Conservation (phyloP, 1,140 invertebrate species). For the Nylanderia fulva region DNA sequence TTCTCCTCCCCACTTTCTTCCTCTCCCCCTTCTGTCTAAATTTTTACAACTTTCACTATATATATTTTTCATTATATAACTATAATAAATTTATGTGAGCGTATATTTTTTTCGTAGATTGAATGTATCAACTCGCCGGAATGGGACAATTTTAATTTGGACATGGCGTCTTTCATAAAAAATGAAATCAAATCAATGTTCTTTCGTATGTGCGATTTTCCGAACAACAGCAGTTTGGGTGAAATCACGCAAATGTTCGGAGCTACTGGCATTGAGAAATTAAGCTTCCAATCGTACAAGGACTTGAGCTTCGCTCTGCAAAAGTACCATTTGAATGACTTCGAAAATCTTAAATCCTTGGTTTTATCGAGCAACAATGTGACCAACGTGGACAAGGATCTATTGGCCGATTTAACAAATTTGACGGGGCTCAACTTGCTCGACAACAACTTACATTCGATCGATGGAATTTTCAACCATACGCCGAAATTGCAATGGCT, state of each 20-base stretch:
- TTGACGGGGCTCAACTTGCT: constrained; percentile 87
- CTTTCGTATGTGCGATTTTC: constrained; percentile 76
- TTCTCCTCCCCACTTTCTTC: too few relatives aligned
- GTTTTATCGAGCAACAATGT: constrained; percentile 85
- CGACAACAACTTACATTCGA: constrained; percentile 86
- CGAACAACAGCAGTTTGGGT: constrained; percentile 69
- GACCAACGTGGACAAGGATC: constrained; percentile 86
- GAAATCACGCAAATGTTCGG: constrained; percentile 79
- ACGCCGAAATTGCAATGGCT: constrained; percentile 87
- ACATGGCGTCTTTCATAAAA: constrained; percentile 6
- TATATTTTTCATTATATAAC: too few relatives aligned
- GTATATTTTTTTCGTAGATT: constrained; percentile 33
- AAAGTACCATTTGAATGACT: constrained; percentile 85
- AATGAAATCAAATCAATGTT: constrained; percentile 51
- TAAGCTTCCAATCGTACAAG: constrained; percentile 85
- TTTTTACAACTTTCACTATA: too few relatives aligned
- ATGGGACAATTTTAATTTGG: constrained; percentile 69
- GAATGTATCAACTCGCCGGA: constrained; percentile 61
- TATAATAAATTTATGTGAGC: neutral
- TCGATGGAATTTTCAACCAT: constrained; percentile 71
- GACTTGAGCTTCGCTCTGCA: constrained; percentile 85
- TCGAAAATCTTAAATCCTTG: constrained; percentile 85
- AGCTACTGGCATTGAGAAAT: constrained; percentile 80
- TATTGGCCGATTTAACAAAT: constrained; percentile 87
- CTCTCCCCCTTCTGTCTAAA: too few relatives aligned